Conservation (phyloP, 2,113 vertebrate species). For the Chamaetylas fuelleborni region DNA sequence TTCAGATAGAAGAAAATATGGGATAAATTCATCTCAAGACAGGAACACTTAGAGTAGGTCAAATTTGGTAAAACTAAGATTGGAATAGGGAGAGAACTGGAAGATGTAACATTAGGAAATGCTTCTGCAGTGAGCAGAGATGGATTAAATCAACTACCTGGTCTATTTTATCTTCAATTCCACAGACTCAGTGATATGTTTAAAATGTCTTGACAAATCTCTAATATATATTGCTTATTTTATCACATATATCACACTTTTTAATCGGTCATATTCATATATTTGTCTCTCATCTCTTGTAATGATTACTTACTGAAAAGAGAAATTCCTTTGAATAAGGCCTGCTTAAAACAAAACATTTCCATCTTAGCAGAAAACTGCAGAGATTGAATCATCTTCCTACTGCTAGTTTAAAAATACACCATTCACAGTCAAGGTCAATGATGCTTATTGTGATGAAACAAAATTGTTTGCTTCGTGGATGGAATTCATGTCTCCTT, state of each 20-base stretch:
- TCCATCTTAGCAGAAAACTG: slow-evolving; percentile 45
- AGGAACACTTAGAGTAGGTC: neutral
- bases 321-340: slow-evolving; percentile 43
- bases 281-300: slow-evolving; percentile 2
- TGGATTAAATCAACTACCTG: neutral
- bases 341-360: slow-evolving; percentile 59
- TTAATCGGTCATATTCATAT: neutral
- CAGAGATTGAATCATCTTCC: slow-evolving; percentile 62
- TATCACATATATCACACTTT: neutral
- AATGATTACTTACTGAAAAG: slow-evolving; percentile 26
- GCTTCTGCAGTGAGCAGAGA: neutral
- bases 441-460: slow-evolving; percentile 68
- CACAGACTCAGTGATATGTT: neutral
- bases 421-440: slow-evolving; percentile 61
- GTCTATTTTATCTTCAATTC: neutral
- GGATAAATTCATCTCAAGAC: neutral
- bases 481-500: slow-evolving; percentile 26
- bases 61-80: neutral
- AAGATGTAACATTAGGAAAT: neutral
- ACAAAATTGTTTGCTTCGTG: slow-evolving; percentile 51
- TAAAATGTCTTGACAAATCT: neutral
- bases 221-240: neutral
- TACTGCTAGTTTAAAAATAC: slow-evolving; percentile 68
- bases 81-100: neutral
- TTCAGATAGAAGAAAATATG: neutral